These are phyloP conservation scores for Caenorhabditis sp. DNA, from an alignment of 2,888 invertebrate genomes.

Conservation along the genomic window DNA sequence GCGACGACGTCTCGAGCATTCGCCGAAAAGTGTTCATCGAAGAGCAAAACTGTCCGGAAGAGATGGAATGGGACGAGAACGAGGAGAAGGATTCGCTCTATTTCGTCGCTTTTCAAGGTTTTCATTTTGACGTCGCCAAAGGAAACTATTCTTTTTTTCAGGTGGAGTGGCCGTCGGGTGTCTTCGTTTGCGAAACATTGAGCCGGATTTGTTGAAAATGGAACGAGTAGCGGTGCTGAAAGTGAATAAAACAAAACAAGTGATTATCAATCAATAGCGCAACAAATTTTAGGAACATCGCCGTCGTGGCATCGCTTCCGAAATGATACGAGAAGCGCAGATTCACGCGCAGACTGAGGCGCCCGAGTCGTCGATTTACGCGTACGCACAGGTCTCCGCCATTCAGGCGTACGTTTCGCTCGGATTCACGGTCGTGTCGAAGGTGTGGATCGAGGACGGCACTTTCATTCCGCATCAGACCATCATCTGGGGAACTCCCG, in stretches of 20 bases:
- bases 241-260: conserved; percentile 5
- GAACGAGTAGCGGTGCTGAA: conserved; percentile 54
- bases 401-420: conserved; percentile 32
- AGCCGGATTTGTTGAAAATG: conserved; percentile 36
- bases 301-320: conserved; percentile 34
- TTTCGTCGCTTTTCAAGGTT: conserved; percentile 48
- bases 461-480: conserved; percentile 54
- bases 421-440: conserved; percentile 50
- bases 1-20: conserved; percentile 21
- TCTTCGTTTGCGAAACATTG: conserved; percentile 30
- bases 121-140: conserved; percentile 1
- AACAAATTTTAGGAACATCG: conserved; percentile 23
- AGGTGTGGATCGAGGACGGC: conserved; percentile 54
- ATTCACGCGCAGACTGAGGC: conserved; percentile 6
- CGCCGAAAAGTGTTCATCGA: conserved; percentile 55
- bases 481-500: conserved; percentile 43
- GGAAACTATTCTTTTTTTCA: background rate
- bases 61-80: conserved; percentile 57
- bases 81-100: conserved; percentile 50
- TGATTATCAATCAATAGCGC: background rate
- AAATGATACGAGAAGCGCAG: conserved; percentile 42
- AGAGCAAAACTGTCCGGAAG: conserved; percentile 58
- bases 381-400: conserved; percentile 52
- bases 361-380: conserved; percentile 37
- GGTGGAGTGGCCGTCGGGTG: conserved; percentile 39